Conservation (phyloP, 2,888 invertebrate genomes). For the Ischnura elegans region DNA sequence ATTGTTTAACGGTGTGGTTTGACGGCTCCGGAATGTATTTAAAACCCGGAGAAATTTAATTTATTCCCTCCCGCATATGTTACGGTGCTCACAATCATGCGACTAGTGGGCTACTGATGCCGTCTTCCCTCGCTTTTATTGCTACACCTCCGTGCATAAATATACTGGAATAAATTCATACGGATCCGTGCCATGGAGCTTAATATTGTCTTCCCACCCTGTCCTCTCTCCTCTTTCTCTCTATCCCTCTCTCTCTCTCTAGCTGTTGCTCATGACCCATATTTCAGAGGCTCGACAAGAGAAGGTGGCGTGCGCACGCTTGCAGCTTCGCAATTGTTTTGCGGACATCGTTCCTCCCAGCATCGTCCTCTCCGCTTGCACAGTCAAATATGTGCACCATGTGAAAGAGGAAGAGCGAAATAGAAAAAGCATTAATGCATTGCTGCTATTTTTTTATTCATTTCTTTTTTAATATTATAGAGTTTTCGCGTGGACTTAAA, state of each 20-base stretch:
- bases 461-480: not conserved
- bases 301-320: not conserved
- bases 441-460: not conserved
- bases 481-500: not conserved
- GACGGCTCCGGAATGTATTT: not conserved
- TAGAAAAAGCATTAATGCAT: no score
- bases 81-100: not conserved
- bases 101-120: not conserved
- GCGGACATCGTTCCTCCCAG: not conserved
- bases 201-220: no score
- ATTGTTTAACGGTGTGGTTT: not conserved
- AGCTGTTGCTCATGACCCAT: not conserved
- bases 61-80: not conserved
- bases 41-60: not conserved
- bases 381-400: not conserved
- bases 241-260: not conserved
- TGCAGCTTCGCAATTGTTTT: slow-evolving; percentile 4
- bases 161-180: slow-evolving; percentile 15
- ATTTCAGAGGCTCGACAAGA: not conserved
- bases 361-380: not conserved
- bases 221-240: not conserved
- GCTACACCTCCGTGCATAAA: not conserved
- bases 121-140: not conserved
- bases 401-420: not conserved
- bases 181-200: not conserved